Conservation (phyloP, 1,140 invertebrate genomes). For the Bombus huntii region DNA sequence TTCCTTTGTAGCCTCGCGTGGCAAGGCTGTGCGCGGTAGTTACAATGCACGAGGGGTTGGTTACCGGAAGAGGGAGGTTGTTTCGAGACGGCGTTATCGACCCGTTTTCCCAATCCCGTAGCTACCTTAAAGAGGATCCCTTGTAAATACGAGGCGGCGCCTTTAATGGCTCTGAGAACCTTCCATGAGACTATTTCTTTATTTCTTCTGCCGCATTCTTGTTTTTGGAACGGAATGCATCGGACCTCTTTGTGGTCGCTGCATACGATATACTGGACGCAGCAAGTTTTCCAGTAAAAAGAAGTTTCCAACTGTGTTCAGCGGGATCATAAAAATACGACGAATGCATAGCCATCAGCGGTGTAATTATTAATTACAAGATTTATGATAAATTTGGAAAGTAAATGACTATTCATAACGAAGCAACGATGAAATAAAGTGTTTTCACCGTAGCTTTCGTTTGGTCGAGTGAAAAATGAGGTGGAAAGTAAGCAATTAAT, state of each 20-base stretch:
- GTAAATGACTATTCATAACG: no score
- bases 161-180: conserved; percentile 48
- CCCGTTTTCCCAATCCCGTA: conserved; percentile 59
- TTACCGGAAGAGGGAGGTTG: conserved; percentile 59
- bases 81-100: conserved; percentile 79
- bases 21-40: conserved; percentile 54
- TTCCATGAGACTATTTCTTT: not conserved
- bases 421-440: no score
- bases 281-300: not conserved
- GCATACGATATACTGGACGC: not conserved
- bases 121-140: conserved; percentile 73
- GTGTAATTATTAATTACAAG: no score
- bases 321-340: no score
- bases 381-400: no score
- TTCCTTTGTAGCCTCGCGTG: conserved; percentile 38
- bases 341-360: no score
- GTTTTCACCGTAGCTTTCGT: not conserved
- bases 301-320: no score
- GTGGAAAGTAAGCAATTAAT: conserved; percentile 28
- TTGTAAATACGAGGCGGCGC: conserved; percentile 47
- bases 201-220: not conserved
- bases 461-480: not conserved
- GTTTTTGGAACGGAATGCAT: not conserved
- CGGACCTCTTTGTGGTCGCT: not conserved
- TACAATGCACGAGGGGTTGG: conserved; percentile 58